These are phyloP conservation scores for Numenius arquata DNA, from an alignment of 2,113 vertebrate species.

Conservation along the genomic window DNA sequence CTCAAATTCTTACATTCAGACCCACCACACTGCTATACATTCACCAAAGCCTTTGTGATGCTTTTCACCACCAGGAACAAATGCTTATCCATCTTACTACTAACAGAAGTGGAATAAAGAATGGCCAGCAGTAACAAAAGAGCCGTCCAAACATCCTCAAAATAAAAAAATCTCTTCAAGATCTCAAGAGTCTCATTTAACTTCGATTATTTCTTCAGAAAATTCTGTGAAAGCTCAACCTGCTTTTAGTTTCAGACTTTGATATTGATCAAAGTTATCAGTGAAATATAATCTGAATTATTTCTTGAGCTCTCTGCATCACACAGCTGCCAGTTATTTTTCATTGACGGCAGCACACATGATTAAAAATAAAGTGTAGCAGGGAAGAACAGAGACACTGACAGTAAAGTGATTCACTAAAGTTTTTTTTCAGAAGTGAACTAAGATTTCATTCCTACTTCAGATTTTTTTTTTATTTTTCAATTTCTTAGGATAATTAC, in stretches of 20 bases:
- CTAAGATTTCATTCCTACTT: neutral
- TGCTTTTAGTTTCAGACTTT: constrained; percentile 24
- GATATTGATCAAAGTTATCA: neutral
- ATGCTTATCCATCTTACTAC: neutral
- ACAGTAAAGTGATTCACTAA: neutral
- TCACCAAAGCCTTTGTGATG: neutral
- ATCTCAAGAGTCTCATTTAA: neutral
- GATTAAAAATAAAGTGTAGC: constrained; percentile 16
- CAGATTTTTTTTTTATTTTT: neutral
- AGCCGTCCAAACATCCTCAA: neutral
- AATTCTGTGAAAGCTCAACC: neutral
- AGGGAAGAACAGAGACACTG: neutral
- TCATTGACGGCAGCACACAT: neutral
- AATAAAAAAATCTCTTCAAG: neutral
- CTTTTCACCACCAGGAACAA: neutral
- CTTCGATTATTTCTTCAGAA: neutral
- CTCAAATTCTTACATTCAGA: neutral
- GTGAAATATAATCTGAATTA: neutral
- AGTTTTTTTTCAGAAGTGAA: neutral
- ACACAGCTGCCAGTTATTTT: neutral
- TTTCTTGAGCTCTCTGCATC: neutral
- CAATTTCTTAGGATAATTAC: neutral
- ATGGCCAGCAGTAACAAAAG: neutral
- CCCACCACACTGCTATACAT: neutral
- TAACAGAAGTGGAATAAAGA: neutral